Base-by-base conservation (phyloP, 2,113 vertebrate genomes). In the Spea multiplicata region DNA sequence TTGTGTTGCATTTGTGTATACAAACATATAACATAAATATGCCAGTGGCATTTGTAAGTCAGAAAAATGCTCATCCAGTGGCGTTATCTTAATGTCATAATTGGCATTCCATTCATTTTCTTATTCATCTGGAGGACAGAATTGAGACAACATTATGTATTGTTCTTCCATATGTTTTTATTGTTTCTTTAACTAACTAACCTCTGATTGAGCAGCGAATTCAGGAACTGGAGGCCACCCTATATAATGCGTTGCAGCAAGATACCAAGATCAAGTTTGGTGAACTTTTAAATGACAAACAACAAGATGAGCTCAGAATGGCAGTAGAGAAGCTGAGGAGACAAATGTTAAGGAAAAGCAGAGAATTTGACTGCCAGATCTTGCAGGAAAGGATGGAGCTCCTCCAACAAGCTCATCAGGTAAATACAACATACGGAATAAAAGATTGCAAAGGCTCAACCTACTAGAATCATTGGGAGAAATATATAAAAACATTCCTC, bases 201-300 rank as follows among this genome's bases (percentile, higher is more conserved):
- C 61, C 16, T 48, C 12, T 77, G 75, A 46, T 88, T 90, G 84
- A 72, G 88, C 91, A 99, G 97, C 96, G 97, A 94, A 98, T 99
- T 90, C 97, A 99, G 86, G 97, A 99, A 84, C 90, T 99, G 91
- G 97, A 99, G 86, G 97, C 97, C 55, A 99, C 97, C 4, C 89
- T 99, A 85, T 99, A 99, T 91, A 99, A 98, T 87, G 94, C 97
- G 80, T 92, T 99, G 83, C 97, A 99, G 91, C 97, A 99, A 89
- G 96, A 98, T 86, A 97, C 97, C 10, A 96, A 96, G 76, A 98
- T 99, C 85, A 97, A 96, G 76, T 97, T 97, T 62, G 96, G 96
- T 4, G 97, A 99, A 72, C 88, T 96, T 2, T 88, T 99, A 83
- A 95, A 92, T 73, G 97, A 99, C 83, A 94, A 94, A 17, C 97